phyloP scores from a whole-genome alignment of 2,113 vertebrate genomes.

The Ictalurus furcatus region DNA sequence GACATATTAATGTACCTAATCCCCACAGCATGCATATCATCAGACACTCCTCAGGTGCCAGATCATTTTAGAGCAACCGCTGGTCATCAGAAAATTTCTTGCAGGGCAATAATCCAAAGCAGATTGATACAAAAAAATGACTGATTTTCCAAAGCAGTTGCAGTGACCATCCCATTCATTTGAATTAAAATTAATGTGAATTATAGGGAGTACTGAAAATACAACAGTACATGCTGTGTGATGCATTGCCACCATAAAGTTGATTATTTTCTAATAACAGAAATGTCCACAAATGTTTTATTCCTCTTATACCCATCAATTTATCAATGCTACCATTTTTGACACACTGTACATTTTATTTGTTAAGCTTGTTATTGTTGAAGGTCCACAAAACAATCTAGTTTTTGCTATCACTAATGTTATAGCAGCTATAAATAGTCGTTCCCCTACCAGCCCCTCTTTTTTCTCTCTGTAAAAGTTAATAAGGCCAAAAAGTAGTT shows the following conservation, averaged over 20 bases:
- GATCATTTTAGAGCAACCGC: not conserved
- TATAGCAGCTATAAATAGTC: not conserved
- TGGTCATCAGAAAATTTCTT: not conserved
- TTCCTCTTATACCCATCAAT: not conserved
- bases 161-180: not conserved
- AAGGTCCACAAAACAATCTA: not conserved
- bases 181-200: not conserved
- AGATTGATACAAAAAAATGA: not conserved
- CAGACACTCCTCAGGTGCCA: not conserved
- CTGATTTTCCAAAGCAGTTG: not conserved
- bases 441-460: not conserved
- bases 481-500: not conserved
- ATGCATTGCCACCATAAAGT: not conserved
- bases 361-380: not conserved
- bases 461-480: not conserved
- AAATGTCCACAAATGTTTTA: not conserved
- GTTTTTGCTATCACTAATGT: not conserved
- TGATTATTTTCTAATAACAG: not conserved
- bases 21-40: not conserved
- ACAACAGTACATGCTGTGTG: not conserved
- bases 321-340: not conserved
- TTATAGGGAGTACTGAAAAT: not conserved
- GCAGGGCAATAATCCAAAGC: not conserved
- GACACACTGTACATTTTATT: not conserved
- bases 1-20: not conserved